These are phyloP conservation scores for Phataginus tricuspis DNA, from an alignment of 2,797 vertebrate species.

Conservation along the genomic window DNA sequence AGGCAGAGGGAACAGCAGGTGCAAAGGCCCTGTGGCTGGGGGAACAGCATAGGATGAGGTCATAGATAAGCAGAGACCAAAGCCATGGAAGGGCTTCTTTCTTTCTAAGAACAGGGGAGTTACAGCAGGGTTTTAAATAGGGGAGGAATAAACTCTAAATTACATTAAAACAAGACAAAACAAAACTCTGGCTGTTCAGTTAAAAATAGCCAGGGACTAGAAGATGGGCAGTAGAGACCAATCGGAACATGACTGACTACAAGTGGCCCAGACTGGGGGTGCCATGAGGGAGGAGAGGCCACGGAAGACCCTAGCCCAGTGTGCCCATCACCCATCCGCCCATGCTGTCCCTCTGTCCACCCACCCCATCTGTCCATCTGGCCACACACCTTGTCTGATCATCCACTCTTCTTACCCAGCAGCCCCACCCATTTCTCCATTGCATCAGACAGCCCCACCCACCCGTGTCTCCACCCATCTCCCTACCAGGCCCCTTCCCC, in stretches of 20 bases:
- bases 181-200: background rate
- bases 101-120: background rate
- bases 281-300: background rate
- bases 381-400: background rate
- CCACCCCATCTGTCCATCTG: background rate
- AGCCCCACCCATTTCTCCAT: background rate
- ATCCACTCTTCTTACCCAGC: background rate
- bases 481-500: no score
- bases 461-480: background rate
- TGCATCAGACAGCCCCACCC: no score
- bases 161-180: background rate
- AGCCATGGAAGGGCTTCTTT: background rate
- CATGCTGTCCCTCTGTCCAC: no score
- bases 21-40: background rate
- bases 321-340: background rate
- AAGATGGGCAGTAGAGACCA: background rate
- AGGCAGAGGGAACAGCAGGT: background rate
- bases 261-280: background rate
- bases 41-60: background rate
- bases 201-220: background rate
- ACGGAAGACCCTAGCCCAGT: background rate
- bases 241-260: background rate
- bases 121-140: background rate
- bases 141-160: background rate
- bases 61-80: background rate